phyloP scores from a whole-genome alignment of 2,797 vertebrate species.

The Synanceia verrucosa region DNA sequence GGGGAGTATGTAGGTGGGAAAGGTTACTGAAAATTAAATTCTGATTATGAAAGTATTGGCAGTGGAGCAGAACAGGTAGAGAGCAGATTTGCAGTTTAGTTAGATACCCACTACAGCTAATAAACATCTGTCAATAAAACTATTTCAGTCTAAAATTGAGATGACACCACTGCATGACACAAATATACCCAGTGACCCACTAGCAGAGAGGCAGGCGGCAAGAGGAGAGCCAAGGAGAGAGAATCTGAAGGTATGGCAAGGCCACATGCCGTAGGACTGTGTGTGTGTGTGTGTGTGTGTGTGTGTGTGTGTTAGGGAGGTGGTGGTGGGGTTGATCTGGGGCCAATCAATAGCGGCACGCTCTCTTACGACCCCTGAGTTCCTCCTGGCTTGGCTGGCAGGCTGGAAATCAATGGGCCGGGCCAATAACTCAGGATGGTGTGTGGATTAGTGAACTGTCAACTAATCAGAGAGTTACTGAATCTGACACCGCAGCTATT shows the following conservation, averaged over 20 bases:
- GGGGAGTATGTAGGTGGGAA: background rate
- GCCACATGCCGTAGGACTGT: constrained; percentile 24
- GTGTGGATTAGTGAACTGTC: constrained; percentile 92
- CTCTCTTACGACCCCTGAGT: constrained; percentile 74
- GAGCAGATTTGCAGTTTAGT: constrained; percentile 18
- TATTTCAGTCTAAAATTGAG: constrained; percentile 32
- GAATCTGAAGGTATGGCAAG: constrained; percentile 11
- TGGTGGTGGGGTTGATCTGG: constrained; percentile 75
- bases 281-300: constrained; percentile 20
- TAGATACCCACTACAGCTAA: constrained; percentile 35
- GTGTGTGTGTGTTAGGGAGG: constrained; percentile 41
- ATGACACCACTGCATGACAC: constrained; percentile 38
- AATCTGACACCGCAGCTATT: constrained; percentile 89
- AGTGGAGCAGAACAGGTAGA: constrained; percentile 2
- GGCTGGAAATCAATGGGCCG: constrained; percentile 84
- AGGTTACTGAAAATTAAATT: background rate
- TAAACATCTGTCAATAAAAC: constrained; percentile 58
- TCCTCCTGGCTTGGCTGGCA: constrained; percentile 69
- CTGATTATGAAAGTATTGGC: constrained; percentile 16
- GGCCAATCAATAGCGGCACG: constrained; percentile 83
- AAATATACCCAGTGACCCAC: constrained; percentile 22
- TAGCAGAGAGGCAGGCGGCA: background rate
- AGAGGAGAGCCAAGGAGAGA: constrained; percentile 9
- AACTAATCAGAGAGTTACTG: constrained; percentile 95
- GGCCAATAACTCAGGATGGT: constrained; percentile 82